phyloP scores from a whole-genome alignment of 2,113 vertebrate genomes.

The Manacus vitellinus region DNA sequence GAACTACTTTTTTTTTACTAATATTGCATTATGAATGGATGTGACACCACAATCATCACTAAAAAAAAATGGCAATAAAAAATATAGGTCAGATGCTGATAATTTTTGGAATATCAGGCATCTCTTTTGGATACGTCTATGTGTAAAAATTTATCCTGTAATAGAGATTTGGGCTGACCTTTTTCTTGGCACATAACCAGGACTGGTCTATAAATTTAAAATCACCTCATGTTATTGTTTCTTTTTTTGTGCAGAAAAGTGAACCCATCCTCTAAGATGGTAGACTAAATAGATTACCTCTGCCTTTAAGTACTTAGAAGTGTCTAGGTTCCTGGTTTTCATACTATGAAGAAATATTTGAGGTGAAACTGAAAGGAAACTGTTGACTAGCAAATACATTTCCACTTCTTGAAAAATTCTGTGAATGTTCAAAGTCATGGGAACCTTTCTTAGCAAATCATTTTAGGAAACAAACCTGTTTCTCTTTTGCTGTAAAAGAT shows the following conservation, averaged over 20 bases:
- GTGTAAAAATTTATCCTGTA: background rate
- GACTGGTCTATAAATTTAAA: background rate
- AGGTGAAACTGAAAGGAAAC: background rate
- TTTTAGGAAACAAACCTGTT: background rate
- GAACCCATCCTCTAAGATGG: background rate
- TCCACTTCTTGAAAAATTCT: background rate
- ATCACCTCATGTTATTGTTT: background rate
- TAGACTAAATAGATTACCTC: background rate
- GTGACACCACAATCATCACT: background rate
- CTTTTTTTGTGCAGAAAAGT: background rate
- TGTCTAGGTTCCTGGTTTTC: background rate
- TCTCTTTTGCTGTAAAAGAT: background rate
- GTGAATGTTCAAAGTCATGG: background rate
- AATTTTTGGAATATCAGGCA: background rate
- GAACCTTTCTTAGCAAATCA: background rate
- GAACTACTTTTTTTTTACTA: background rate
- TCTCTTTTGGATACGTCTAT: background rate
- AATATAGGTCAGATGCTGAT: background rate
- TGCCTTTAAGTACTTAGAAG: background rate
- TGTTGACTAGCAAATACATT: background rate
- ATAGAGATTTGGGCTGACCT: background rate
- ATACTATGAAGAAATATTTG: background rate
- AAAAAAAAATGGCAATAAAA: fast-evolving
- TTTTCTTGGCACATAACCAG: background rate
- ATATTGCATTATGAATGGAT: background rate